phyloP scores from a whole-genome alignment of 2,113 vertebrate genomes.

The Notarius lentiginosus region DNA sequence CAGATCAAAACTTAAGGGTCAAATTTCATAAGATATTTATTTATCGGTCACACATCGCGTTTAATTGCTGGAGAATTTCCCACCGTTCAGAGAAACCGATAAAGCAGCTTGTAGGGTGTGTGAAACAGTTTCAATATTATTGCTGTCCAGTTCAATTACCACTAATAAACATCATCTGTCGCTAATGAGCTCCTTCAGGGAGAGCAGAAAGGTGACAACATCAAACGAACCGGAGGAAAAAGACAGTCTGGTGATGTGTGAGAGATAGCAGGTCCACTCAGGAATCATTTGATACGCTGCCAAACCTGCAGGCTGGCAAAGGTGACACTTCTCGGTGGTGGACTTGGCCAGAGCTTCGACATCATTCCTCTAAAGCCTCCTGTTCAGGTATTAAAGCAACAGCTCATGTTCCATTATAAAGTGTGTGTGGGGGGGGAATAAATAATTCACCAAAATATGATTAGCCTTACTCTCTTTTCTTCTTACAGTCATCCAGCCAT shows the following conservation, averaged over 20 bases:
- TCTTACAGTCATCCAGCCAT: not conserved
- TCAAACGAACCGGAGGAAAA: constrained; percentile 32
- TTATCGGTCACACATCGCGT: not conserved
- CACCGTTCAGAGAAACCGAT: not conserved
- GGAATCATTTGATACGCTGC: constrained; percentile 38
- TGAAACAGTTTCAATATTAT: not conserved
- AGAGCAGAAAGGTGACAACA: constrained; percentile 37
- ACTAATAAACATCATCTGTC: constrained; percentile 6
- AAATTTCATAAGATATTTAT: not conserved
- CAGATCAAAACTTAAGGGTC: not conserved
- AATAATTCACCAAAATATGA: no score
- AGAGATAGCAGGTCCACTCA: constrained; percentile 24
- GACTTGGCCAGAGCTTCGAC: constrained; percentile 32
- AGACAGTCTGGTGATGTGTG: constrained; percentile 18
- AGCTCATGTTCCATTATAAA: not conserved
- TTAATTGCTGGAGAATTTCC: not conserved
- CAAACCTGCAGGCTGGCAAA: constrained; percentile 41
- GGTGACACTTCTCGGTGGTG: constrained; percentile 31
- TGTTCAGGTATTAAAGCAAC: constrained; percentile 9
- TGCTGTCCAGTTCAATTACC: not conserved
- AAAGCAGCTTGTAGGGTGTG: not conserved
- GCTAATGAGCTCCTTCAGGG: constrained; percentile 9
- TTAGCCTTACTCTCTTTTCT: not conserved
- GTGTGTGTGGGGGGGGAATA: no score
- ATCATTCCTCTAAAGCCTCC: constrained; percentile 32